These are phyloP conservation scores for Grammomys surdaster DNA, from an alignment of 2,113 vertebrate genomes.

Conservation along the genomic window DNA sequence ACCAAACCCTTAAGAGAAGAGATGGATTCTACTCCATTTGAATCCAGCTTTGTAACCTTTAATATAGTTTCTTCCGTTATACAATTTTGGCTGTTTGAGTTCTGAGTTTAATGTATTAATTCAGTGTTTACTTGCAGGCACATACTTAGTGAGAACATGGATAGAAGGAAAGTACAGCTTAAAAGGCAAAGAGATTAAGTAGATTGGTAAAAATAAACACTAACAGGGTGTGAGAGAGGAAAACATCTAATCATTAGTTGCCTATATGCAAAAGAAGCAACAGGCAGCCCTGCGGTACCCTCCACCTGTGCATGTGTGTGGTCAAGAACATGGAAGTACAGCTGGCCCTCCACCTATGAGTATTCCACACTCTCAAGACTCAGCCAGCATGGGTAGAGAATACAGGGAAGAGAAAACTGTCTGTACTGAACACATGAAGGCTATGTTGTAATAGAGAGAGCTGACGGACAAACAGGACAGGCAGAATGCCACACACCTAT, in stretches of 20 bases:
- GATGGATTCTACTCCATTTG: conserved; percentile 37
- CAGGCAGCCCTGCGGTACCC: not conserved
- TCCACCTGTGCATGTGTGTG: no score
- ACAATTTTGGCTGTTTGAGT: conserved; percentile 9
- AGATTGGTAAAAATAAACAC: conserved; percentile 41
- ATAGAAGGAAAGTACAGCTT: conserved; percentile 46
- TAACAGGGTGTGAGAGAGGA: not conserved
- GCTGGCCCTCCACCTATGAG: not conserved
- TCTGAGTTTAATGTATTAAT: conserved; percentile 59
- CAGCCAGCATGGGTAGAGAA: not conserved
- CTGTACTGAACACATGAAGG: not conserved
- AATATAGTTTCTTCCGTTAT: conserved; percentile 50
- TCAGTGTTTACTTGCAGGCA: conserved; percentile 52
- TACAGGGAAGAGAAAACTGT: not conserved
- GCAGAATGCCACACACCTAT: not conserved
- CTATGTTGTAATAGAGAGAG: not conserved
- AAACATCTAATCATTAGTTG: not conserved
- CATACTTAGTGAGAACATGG: not conserved
- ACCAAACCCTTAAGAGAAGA: not conserved
- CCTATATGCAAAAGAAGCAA: not conserved
- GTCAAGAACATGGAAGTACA: not conserved
- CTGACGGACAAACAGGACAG: not conserved
- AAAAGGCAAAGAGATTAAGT: conserved; percentile 22
- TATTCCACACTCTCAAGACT: not conserved
- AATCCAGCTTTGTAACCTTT: not conserved